Percentiles rank a stretch among this genome's conserved stretches.
Conservation (phyloP, 2,888 invertebrate species). For the Vanessa cardui region DNA sequence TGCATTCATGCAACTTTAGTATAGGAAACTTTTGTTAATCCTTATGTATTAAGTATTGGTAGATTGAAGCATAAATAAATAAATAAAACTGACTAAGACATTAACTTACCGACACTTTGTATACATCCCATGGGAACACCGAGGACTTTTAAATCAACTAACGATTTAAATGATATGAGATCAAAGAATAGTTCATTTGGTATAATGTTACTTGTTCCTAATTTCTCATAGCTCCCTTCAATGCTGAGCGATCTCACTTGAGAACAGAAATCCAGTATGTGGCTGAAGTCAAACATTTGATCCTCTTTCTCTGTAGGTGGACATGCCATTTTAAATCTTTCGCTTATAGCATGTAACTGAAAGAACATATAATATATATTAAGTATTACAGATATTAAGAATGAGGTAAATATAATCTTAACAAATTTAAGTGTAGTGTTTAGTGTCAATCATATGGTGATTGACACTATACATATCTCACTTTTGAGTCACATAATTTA, state of each 20-base stretch:
- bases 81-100: not conserved
- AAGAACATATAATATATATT: constrained; percentile 49
- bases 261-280: constrained; percentile 93
- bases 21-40: no score
- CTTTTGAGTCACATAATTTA: not conserved
- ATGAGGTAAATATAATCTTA: no score
- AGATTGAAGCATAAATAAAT: no score
- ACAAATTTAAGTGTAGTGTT: no score
- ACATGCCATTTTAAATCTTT: constrained; percentile 92
- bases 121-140: constrained; percentile 87
- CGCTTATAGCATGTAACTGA: constrained; percentile 94
- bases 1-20: no score
- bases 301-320: constrained; percentile 90
- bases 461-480: no score
- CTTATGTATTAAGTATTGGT: no score
- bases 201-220: constrained; percentile 92
- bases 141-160: constrained; percentile 87
- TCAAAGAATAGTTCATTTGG: constrained; percentile 91
- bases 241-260: constrained; percentile 88
- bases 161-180: constrained; percentile 90
- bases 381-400: no score
- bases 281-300: constrained; percentile 93
- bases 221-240: constrained; percentile 85
- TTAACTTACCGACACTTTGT: constrained; percentile 80
- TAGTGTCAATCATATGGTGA: no score